Base-by-base conservation (phyloP, 2,797 vertebrate genomes). In the Syngnathus acus region DNA sequence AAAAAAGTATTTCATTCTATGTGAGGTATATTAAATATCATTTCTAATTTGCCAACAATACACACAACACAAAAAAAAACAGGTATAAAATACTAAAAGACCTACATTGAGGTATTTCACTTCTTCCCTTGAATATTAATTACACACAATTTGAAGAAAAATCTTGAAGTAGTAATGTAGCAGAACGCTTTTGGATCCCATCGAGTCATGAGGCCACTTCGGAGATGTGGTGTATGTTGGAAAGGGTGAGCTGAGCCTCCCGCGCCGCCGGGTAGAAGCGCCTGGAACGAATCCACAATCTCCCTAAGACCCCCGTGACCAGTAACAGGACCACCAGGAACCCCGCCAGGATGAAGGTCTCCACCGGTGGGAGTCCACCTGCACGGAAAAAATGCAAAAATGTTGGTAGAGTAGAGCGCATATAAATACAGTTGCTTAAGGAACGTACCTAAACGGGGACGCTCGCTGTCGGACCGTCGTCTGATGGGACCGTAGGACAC, bases 221-320 rank as follows among this genome's bases (percentile, higher is more conserved):
- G n/a, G 86, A 92, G 71, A 88, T 89, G 79, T 83, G 90, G 69
- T 92, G 90, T 64, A 94, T 91, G 77, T 91, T 92, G 40, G 81
- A 92, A 64, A 92, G 81, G 1, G 89, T 93, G 74, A 94, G 88
- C 68, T 94, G 91, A 0, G 80, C 90, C 69, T 92, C 89, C n/a
- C 63, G 80, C 0, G 90, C 68, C 1, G 90, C 67, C 2, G 89
- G 90, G 69, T 93, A 93, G 72, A 90, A 83, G 39, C 86, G 87
- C 62, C 87, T 90, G 67, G 90, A 90, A 58, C 84, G 87, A 62
- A 91, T 75, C 90, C 90, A 92, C 78, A 94, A 82, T 70, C 88
- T 89, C 68, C 90, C 88, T 50, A 91, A 91, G 65, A 89, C 79
- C 40, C 79, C 91, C 0, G 87, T 88, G 74, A 92, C 57, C 62